phyloP scores from a whole-genome alignment of 2,888 invertebrate genomes.

The Sympetrum striolatum region DNA sequence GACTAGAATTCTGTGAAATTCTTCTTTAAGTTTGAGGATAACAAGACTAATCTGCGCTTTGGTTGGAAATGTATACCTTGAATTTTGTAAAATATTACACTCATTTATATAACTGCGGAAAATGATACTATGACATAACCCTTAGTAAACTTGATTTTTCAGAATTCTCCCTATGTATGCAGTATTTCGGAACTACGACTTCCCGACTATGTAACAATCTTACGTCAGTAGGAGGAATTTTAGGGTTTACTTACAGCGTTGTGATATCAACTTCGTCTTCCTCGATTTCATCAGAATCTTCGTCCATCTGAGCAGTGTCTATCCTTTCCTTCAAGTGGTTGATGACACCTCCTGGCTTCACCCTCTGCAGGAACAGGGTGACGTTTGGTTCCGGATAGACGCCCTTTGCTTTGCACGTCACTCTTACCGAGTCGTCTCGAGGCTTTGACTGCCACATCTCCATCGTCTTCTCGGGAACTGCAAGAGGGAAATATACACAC shows the following conservation, averaged over 20 bases:
- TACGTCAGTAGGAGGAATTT: too few species aligned
- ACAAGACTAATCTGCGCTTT: too few species aligned
- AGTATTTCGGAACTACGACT: too few species aligned
- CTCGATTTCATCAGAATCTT: neutral
- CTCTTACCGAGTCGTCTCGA: conserved; percentile 54
- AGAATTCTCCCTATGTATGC: too few species aligned
- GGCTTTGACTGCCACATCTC: conserved; percentile 23
- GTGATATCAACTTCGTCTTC: neutral
- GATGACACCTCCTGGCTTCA: neutral
- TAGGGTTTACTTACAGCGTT: neutral
- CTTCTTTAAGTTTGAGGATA: too few species aligned
- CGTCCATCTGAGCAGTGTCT: neutral
- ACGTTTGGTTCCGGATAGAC: conserved; percentile 60
- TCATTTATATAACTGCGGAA: too few species aligned
- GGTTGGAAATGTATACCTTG: too few species aligned
- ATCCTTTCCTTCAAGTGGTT: neutral
- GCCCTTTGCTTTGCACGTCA: conserved; percentile 59
- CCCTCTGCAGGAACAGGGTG: conserved; percentile 52
- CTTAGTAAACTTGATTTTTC: too few species aligned
- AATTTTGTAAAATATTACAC: too few species aligned
- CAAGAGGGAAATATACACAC: neutral
- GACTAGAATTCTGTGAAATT: too few species aligned
- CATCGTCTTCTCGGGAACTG: conserved; percentile 44
- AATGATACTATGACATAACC: too few species aligned
- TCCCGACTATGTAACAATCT: too few species aligned